Percentiles rank a stretch among this genome's conserved stretches.
Evolutionary conservation across 2,797 vertebrate genomes (phyloP).

Genomic region (Sparidentex hasta): DNA sequence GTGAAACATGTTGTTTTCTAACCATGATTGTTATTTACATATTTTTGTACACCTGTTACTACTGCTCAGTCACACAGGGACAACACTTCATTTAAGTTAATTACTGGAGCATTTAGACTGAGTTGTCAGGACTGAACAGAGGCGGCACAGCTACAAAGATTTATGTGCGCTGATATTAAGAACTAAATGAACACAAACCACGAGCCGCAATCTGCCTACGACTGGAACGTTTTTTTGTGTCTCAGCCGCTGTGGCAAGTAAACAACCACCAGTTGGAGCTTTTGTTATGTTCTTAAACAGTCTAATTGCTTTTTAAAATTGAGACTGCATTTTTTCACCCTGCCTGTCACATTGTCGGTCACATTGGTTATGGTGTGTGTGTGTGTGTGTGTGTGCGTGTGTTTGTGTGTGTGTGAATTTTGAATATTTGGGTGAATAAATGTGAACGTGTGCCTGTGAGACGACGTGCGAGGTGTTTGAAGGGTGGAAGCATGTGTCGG

Average conservation of each 20-base stretch:
- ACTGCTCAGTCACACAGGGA: slow-evolving; percentile 12
- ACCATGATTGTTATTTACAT: slow-evolving; percentile 16
- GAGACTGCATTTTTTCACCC: background rate
- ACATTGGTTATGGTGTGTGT: background rate
- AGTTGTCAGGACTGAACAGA: slow-evolving; percentile 10
- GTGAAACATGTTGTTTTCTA: background rate
- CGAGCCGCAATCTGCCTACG: background rate
- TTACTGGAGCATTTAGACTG: slow-evolving; percentile 26
- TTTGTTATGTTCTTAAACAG: slow-evolving; percentile 11
- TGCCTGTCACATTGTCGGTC: background rate
- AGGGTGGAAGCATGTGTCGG: background rate
- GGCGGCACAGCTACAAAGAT: slow-evolving; percentile 6
- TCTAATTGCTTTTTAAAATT: background rate
- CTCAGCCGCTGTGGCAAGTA: slow-evolving; percentile 1
- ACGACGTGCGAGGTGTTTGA: background rate
- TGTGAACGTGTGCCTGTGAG: background rate
- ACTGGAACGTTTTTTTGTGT: background rate
- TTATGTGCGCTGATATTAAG: background rate
- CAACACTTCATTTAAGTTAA: slow-evolving; percentile 34
- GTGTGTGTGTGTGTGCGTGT: background rate
- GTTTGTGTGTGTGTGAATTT: background rate
- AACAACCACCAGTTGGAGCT: slow-evolving; percentile 11
- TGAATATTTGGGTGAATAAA: background rate
- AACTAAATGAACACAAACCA: slow-evolving; percentile 21
- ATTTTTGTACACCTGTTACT: slow-evolving; percentile 34